phyloP scores from a whole-genome alignment of 2,888 invertebrate genomes.

The Euclidia mi region DNA sequence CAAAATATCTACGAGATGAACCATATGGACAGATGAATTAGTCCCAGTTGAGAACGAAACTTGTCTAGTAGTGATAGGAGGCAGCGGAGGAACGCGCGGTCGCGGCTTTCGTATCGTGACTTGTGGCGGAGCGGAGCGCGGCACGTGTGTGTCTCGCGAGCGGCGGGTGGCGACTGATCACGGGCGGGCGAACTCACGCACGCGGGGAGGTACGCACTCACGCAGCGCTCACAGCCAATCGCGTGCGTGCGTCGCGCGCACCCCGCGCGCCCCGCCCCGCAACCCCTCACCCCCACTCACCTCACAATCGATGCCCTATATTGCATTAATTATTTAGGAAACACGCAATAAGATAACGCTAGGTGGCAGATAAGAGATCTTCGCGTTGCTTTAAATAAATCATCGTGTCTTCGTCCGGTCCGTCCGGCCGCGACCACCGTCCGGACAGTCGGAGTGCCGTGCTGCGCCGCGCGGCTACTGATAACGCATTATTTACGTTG shows the following conservation, averaged over 20 bases:
- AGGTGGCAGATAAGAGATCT: slow-evolving; percentile 89
- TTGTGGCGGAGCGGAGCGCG: slow-evolving; percentile 64
- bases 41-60: slow-evolving; percentile 79
- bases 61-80: slow-evolving; percentile 67
- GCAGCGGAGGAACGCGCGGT: slow-evolving; percentile 69
- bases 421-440: slow-evolving; percentile 43
- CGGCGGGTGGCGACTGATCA: slow-evolving; percentile 81
- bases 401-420: slow-evolving; percentile 69
- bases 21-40: slow-evolving; percentile 93
- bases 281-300: slow-evolving; percentile 85
- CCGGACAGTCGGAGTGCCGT: slow-evolving; percentile 55
- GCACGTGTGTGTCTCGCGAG: slow-evolving; percentile 74
- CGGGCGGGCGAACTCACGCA: slow-evolving; percentile 82
- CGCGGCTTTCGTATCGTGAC: slow-evolving; percentile 74
- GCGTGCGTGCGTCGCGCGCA: slow-evolving; percentile 89
- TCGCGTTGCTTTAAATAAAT: slow-evolving; percentile 84
- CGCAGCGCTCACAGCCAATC: slow-evolving; percentile 87
- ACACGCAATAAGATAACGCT: slow-evolving; percentile 90
- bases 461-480: slow-evolving; percentile 60
- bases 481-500: slow-evolving; percentile 78
- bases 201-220: slow-evolving; percentile 89
- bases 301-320: slow-evolving; percentile 90
- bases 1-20: slow-evolving; percentile 95
- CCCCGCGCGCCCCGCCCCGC: slow-evolving; percentile 81
- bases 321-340: slow-evolving; percentile 91